Evolutionary conservation across 2,113 vertebrate species (phyloP).

Genomic region (Antigone vipio): DNA sequence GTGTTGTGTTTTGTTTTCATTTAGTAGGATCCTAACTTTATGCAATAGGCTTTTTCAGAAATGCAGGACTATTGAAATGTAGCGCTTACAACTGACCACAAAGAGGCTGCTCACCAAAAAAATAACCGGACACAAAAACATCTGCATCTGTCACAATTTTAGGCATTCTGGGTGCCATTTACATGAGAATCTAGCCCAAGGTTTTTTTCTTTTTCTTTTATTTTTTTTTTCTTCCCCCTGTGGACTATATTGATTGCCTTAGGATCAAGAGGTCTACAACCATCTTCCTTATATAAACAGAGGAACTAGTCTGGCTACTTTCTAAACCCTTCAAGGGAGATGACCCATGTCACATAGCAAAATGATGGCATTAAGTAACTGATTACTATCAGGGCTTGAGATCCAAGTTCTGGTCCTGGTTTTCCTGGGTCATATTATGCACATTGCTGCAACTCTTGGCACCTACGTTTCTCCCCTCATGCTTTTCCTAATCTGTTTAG

Average conservation of each 20-base stretch:
- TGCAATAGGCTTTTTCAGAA: slow-evolving; percentile 34
- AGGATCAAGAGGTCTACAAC: slow-evolving; percentile 54
- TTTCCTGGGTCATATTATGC: neutral
- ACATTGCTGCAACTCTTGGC: neutral
- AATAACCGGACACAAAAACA: neutral
- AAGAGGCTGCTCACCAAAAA: neutral
- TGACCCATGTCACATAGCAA: slow-evolving; percentile 34
- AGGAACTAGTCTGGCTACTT: slow-evolving; percentile 49
- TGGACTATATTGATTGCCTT: slow-evolving; percentile 25
- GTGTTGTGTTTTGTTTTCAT: slow-evolving; percentile 24
- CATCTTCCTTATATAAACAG: slow-evolving; percentile 54
- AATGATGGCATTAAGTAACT: slow-evolving; percentile 27
- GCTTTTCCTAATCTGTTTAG: slow-evolving; percentile 1
- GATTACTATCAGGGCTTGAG: neutral
- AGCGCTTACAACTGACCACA: slow-evolving; percentile 18
- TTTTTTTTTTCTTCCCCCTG: rapidly evolving
- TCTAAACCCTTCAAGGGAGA: slow-evolving; percentile 43
- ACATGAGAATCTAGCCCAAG: neutral
- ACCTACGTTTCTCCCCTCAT: neutral
- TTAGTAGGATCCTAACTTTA: neutral
- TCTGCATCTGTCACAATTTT: neutral
- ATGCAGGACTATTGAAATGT: neutral
- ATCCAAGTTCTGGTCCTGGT: neutral
- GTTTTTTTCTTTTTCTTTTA: too few relatives aligned
- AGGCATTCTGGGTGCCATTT: neutral